Evolutionary conservation across 2,888 invertebrate genomes (phyloP).

Genomic region (Drosophila emarginata): DNA sequence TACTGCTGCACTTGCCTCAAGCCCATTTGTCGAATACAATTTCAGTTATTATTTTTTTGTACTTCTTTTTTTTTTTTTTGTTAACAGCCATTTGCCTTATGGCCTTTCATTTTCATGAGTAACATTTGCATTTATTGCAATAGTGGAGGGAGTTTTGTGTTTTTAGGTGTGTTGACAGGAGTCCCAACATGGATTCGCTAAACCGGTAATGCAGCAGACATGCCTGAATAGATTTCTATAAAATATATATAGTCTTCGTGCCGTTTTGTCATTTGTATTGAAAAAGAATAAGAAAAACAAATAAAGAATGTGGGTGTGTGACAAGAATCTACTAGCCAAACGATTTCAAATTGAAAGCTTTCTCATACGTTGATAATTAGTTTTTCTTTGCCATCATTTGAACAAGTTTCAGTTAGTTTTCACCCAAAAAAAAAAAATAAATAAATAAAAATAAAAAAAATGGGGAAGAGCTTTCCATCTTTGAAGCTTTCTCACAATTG

Average conservation of each 20-base stretch:
- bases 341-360: slow-evolving; percentile 9
- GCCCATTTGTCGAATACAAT: slow-evolving; percentile 40
- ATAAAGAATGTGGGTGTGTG: slow-evolving; percentile 29
- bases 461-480: background rate
- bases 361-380: no score
- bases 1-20: slow-evolving; percentile 48
- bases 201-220: slow-evolving; percentile 41
- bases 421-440: no score
- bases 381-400: background rate
- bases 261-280: background rate
- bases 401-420: background rate
- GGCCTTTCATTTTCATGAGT: slow-evolving; percentile 71
- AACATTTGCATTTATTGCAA: slow-evolving; percentile 51
- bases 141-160: slow-evolving; percentile 17
- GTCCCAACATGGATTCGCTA: slow-evolving; percentile 26
- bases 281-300: background rate
- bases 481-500: background rate
- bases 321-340: background rate
- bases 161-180: slow-evolving; percentile 19
- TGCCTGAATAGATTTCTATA: slow-evolving; percentile 39
- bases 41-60: slow-evolving; percentile 30
- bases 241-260: slow-evolving; percentile 18
- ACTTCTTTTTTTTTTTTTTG: slow-evolving; percentile 32
- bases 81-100: slow-evolving; percentile 47
- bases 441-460: no score